phyloP scores from a whole-genome alignment of 2,113 vertebrate species.

The Rhodinocichla rosea region DNA sequence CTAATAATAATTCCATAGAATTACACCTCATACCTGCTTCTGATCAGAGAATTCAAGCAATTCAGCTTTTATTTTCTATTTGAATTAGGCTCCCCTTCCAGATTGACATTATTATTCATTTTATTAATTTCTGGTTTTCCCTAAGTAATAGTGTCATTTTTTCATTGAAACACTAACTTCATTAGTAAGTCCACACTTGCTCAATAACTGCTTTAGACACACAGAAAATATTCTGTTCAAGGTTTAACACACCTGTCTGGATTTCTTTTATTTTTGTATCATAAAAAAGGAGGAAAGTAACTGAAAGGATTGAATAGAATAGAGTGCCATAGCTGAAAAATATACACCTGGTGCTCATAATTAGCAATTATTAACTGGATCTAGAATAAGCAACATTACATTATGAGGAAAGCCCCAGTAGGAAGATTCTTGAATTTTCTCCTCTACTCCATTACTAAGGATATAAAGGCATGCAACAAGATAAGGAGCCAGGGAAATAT shows the following conservation, averaged over 20 bases:
- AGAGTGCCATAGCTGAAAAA: background rate
- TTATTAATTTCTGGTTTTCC: background rate
- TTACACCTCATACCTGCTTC: background rate
- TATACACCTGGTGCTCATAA: background rate
- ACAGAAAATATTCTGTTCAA: background rate
- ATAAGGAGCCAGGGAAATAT: too few relatives aligned
- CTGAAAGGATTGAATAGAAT: background rate
- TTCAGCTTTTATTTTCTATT: background rate
- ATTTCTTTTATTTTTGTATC: background rate
- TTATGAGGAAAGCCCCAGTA: background rate
- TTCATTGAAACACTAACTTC: background rate
- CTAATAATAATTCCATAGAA: background rate
- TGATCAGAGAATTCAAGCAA: background rate
- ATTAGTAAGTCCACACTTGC: background rate
- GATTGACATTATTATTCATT: background rate
- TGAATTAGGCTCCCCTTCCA: background rate
- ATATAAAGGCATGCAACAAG: background rate
- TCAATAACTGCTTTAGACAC: background rate
- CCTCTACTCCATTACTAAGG: background rate
- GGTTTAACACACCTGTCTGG: background rate
- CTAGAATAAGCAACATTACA: background rate
- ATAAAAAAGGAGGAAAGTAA: background rate
- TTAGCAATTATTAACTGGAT: background rate
- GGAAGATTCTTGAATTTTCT: background rate
- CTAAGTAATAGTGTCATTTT: background rate